Conservation (phyloP, 2,888 invertebrate genomes). For the Antitype chi region DNA sequence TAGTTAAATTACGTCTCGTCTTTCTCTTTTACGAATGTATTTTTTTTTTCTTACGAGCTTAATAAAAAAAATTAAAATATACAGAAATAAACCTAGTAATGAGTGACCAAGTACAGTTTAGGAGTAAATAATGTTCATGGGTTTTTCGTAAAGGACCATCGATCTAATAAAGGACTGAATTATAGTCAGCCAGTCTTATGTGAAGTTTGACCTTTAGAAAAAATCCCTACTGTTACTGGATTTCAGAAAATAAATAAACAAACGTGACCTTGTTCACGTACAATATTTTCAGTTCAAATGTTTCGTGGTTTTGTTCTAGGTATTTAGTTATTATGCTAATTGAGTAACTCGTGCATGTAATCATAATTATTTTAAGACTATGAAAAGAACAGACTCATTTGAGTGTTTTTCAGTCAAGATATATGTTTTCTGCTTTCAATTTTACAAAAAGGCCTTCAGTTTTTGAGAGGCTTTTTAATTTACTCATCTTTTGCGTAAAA, state of each 20-base stretch:
- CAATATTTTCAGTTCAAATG: constrained; percentile 6
- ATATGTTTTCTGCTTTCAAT: too few species aligned
- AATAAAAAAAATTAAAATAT: constrained; percentile 69
- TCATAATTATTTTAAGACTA: background rate
- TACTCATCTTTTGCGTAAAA: too few species aligned
- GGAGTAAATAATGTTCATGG: constrained; percentile 53
- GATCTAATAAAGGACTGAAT: too few species aligned
- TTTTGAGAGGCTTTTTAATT: too few species aligned
- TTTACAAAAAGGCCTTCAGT: background rate
- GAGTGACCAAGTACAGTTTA: constrained; percentile 70
- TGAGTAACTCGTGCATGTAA: constrained; percentile 4
- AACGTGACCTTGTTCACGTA: constrained; percentile 18
- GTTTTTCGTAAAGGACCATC: too few species aligned
- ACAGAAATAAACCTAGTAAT: constrained; percentile 67
- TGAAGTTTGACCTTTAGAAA: background rate
- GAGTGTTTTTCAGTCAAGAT: background rate
- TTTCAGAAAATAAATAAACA: constrained; percentile 8
- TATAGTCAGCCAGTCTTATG: background rate
- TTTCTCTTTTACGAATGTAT: constrained; percentile 72
- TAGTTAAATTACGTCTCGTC: constrained; percentile 39
- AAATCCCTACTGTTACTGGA: background rate
- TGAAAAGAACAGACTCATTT: background rate
- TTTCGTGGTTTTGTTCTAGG: constrained; percentile 1
- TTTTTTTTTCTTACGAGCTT: constrained; percentile 70
- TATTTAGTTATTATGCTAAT: constrained; percentile 6